Evolutionary conservation across 2,797 vertebrate species (phyloP), one percentile per base, ranked within the genome.

Genomic region (Peromyscus aztecus): DNA sequence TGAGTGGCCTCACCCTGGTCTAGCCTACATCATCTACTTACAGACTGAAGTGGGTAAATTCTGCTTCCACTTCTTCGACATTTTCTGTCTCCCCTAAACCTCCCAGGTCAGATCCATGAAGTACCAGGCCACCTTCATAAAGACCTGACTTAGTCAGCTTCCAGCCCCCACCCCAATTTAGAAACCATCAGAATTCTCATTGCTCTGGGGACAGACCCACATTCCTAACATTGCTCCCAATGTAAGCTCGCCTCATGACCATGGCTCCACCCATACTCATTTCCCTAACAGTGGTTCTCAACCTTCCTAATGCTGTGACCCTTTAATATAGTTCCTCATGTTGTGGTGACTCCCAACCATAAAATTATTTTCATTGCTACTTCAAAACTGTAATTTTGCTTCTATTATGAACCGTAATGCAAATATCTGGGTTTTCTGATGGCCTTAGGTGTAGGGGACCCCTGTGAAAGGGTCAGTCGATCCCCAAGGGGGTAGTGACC

Each of bases 191-290:
- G 0, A 31, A 34, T 37, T 55, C 16, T 46, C 67, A 23, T 8
- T 49, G 1, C 55, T 84, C 63, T 27, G 11, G 57, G 23, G 55
- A n/a, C 40, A 21, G 23, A 69, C 16, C 75, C 2, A 0, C 3
- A 0, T 17, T 37, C 4, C 69, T 77, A 37, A 37, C 37, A 27
- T 82, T 0, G 4, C 71, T 40, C n/a, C 57, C 52, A 34, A 69
- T n/a, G 40, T 40, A 71, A 34, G 27, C 21, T 63, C 24, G 27
- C 27, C 17, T 61, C 21, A 5, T 0, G 1, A 10, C 43, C 9
- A 11, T 23, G 11, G 34, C 31, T 67, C 27, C 4, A 17, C n/a
- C 27, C 6, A 19, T 23, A 0, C 3, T 12, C 12, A 76, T 46
- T 43, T 76, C 12, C 29, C 13, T 29, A 29, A 46, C 43, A 76